A percentile compares a stretch with the other conserved stretches of the same genome.
phyloP scores from a whole-genome alignment of 1,140 invertebrate species.

The Chelonus insularis region DNA sequence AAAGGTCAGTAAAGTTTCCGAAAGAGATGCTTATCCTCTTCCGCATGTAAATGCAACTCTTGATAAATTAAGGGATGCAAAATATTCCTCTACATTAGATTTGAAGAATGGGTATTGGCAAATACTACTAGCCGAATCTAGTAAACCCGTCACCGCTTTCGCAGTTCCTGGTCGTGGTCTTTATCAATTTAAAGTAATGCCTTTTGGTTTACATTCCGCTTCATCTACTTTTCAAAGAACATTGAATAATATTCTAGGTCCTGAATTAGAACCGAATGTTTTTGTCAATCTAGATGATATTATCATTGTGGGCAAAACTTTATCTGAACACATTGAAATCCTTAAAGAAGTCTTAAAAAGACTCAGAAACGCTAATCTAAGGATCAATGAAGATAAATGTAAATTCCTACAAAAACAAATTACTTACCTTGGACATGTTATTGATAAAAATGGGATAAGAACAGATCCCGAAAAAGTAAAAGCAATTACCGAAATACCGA shows the following conservation, averaged over 20 bases:
- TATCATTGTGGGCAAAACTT: background rate
- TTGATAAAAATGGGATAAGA: constrained; percentile 35
- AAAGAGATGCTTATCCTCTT: constrained; percentile 54
- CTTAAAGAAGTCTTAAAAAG: constrained; percentile 32
- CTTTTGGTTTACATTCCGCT: constrained; percentile 43
- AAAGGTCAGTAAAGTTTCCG: constrained; percentile 50
- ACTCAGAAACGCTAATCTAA: constrained; percentile 30
- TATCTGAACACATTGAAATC: constrained; percentile 26
- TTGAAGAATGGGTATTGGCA: constrained; percentile 31
- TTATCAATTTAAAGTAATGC: constrained; percentile 43
- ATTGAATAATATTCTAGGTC: constrained; percentile 31
- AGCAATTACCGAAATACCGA: constrained; percentile 18
- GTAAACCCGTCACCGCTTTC: constrained; percentile 22
- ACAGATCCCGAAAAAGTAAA: constrained; percentile 37
- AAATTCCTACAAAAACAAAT: constrained; percentile 34
- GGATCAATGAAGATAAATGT: constrained; percentile 37
- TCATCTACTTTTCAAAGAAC: constrained; percentile 41
- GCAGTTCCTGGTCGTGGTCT: constrained; percentile 32
- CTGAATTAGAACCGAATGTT: constrained; percentile 20
- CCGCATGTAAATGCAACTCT: constrained; percentile 58
- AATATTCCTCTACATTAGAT: constrained; percentile 47
- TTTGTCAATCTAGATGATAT: constrained; percentile 38
- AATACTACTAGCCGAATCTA: constrained; percentile 26
- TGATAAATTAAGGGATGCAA: constrained; percentile 41
- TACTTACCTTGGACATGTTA: constrained; percentile 38